Percentiles rank a stretch among this genome's conserved stretches.
Evolutionary conservation across 1,140 invertebrate species (phyloP).

Genomic region (Euwallacea similis): DNA sequence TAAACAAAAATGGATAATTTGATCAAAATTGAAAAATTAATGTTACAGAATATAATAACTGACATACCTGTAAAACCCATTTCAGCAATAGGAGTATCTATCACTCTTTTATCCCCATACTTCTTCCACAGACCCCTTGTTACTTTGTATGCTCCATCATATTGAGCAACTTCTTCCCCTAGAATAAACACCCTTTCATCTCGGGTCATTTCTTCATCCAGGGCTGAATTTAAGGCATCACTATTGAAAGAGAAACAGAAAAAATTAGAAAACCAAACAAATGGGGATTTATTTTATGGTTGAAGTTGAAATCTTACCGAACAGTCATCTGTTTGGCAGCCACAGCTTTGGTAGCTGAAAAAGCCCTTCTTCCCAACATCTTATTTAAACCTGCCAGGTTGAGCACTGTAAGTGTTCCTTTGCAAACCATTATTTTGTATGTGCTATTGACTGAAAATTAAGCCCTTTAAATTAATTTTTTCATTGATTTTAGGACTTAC

Average conservation of each 20-base stretch:
- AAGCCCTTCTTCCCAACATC: constrained; percentile 49
- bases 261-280: too few relatives aligned
- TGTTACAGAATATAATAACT: not conserved
- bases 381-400: constrained; percentile 28
- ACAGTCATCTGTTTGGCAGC: constrained; percentile 82
- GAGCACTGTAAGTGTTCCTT: constrained; percentile 21
- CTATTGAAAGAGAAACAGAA: constrained; percentile 50
- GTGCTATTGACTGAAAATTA: not conserved
- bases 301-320: constrained; percentile 38
- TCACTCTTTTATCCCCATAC: constrained; percentile 94
- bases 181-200: constrained; percentile 94
- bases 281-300: not conserved
- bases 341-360: constrained; percentile 61
- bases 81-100: constrained; percentile 99
- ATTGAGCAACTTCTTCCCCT: constrained; percentile 96
- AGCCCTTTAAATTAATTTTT: constrained; percentile 1
- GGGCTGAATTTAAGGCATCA: constrained; percentile 94
- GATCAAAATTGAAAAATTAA: too few relatives aligned
- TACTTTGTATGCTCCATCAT: constrained; percentile 98
- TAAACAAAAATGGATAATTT: too few relatives aligned
- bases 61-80: constrained; percentile 86
- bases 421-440: constrained; percentile 14
- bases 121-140: constrained; percentile 96
- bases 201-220: constrained; percentile 96
- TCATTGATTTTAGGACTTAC: not conserved